These are phyloP conservation scores for Alviniconcha strummeri DNA, from an alignment of 2,888 invertebrate species.

Conservation along the genomic window DNA sequence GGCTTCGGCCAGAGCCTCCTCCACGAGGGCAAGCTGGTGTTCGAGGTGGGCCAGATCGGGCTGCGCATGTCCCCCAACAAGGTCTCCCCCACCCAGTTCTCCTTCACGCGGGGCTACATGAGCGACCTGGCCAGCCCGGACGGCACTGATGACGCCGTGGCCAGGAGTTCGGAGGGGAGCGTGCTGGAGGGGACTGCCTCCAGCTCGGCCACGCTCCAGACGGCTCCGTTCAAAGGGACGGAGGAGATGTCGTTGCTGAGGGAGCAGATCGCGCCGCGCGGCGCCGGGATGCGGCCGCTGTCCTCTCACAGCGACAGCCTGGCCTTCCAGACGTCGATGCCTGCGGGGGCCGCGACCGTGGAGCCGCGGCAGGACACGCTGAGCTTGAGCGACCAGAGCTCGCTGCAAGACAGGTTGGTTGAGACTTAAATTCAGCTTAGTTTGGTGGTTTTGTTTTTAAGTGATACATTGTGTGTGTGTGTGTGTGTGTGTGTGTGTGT, in stretches of 20 bases:
- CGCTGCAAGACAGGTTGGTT: slow-evolving; percentile 5
- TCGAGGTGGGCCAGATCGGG: slow-evolving; percentile 90
- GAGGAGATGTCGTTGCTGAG: slow-evolving; percentile 18
- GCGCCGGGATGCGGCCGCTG: not conserved
- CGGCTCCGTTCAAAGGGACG: slow-evolving; percentile 20
- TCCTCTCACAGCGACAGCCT: slow-evolving; percentile 28
- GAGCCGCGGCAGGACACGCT: slow-evolving; percentile 11
- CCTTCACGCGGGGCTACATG: slow-evolving; percentile 68
- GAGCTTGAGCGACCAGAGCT: slow-evolving; percentile 11
- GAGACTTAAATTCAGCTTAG: not conserved
- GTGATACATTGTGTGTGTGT: not conserved
- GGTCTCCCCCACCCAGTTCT: slow-evolving; percentile 52
- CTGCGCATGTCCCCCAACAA: slow-evolving; percentile 51
- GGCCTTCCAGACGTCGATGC: slow-evolving; percentile 13
- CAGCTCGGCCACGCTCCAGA: not conserved
- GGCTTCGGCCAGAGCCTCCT: slow-evolving; percentile 96
- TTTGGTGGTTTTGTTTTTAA: not conserved
- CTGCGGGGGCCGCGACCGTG: not conserved
- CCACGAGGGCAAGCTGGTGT: slow-evolving; percentile 89
- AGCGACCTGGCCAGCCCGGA: slow-evolving; percentile 63
- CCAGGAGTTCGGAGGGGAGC: slow-evolving; percentile 31
- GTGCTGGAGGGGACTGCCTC: not conserved
- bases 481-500: too few relatives aligned
- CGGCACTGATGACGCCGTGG: slow-evolving; percentile 39
- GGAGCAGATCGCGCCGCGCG: not conserved